Evolutionary conservation across 2,113 vertebrate species (phyloP).

Genomic region (Passer domesticus): DNA sequence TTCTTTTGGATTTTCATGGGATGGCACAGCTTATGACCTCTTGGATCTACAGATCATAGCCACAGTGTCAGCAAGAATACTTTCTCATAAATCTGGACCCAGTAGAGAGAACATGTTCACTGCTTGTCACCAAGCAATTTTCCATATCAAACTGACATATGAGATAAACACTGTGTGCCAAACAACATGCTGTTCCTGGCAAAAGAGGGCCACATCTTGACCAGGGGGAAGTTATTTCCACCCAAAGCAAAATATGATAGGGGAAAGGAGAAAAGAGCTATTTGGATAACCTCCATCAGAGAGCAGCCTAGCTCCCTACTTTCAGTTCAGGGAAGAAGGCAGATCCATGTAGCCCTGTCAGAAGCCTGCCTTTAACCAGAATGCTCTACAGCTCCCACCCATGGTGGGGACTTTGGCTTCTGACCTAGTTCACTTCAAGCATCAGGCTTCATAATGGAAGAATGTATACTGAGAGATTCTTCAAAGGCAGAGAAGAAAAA

Average conservation of each 20-base stretch:
- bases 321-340: not conserved
- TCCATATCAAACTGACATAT: not conserved
- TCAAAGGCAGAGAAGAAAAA: not conserved
- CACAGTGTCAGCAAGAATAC: not conserved
- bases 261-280: not conserved
- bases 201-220: not conserved
- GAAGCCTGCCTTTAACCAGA: not conserved
- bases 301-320: not conserved
- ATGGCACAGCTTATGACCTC: not conserved
- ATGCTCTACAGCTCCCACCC: not conserved
- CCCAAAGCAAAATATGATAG: not conserved
- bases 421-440: not conserved
- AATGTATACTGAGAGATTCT: not conserved
- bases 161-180: not conserved
- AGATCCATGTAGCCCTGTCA: not conserved
- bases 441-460: not conserved
- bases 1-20: not conserved
- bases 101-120: not conserved
- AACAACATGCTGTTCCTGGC: not conserved
- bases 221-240: not conserved
- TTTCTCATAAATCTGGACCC: not conserved
- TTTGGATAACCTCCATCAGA: not conserved
- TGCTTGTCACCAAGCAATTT: not conserved
- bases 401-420: not conserved
- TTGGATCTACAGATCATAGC: not conserved